A percentile compares a stretch with the other conserved stretches of the same genome.
These are phyloP conservation scores for Tanytarsus gracilentus DNA, from an alignment of 2,888 invertebrate species.

Conservation along the genomic window DNA sequence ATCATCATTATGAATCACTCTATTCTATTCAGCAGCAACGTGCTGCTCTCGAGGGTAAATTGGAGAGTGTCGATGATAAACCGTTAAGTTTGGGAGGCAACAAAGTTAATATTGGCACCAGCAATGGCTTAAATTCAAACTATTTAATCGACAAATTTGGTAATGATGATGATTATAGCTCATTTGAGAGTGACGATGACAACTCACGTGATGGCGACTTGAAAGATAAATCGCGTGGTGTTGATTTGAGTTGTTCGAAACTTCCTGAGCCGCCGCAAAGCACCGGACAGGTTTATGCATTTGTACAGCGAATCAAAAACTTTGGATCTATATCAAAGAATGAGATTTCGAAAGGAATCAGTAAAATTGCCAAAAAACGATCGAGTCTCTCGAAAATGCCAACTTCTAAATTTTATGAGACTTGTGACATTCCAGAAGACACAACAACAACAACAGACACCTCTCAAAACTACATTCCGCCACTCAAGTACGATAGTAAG, in stretches of 20 bases:
- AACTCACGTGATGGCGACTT: slow-evolving; percentile 44
- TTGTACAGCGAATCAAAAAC: slow-evolving; percentile 58
- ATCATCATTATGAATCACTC: slow-evolving; percentile 62
- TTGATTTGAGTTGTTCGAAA: slow-evolving; percentile 44
- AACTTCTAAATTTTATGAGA: slow-evolving; percentile 20
- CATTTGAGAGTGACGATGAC: slow-evolving; percentile 61
- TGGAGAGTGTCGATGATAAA: slow-evolving; percentile 5
- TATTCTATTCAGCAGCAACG: slow-evolving; percentile 35
- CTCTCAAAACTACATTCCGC: slow-evolving; percentile 32
- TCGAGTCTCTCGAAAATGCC: neutral
- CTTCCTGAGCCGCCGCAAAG: slow-evolving; percentile 53
- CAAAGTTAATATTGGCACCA: slow-evolving; percentile 30
- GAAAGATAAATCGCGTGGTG: slow-evolving; percentile 38
- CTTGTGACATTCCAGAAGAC: neutral
- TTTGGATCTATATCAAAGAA: slow-evolving; percentile 49
- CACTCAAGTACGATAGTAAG: slow-evolving; percentile 46
- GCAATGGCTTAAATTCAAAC: neutral
- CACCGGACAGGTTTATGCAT: slow-evolving; percentile 52
- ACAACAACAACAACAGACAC: neutral
- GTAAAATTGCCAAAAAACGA: slow-evolving; percentile 32
- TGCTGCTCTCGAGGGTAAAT: slow-evolving; percentile 10
- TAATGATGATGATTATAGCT: slow-evolving; percentile 57
- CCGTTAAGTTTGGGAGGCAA: slow-evolving; percentile 30
- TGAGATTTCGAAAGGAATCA: slow-evolving; percentile 48
- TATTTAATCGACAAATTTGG: slow-evolving; percentile 32